Base-by-base conservation (phyloP, 1,140 invertebrate species). In the Hylaeus volcanicus region DNA sequence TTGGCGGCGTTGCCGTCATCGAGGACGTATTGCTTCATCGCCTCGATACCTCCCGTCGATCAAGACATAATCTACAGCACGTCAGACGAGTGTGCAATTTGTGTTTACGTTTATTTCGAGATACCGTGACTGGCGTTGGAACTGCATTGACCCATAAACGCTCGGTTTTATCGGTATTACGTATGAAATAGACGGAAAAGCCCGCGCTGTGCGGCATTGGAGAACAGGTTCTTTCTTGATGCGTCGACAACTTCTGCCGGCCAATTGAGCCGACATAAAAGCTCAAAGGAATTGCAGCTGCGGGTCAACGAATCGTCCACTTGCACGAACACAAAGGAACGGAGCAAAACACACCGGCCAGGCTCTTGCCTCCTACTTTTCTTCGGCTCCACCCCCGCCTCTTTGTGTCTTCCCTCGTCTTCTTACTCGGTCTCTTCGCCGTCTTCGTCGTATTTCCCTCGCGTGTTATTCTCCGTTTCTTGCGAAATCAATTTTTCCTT, bases 221-320 rank as follows among this genome's bases (percentile, higher is more conserved):
- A 14, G 45, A 4, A 53, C 11, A 65, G 39, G 66, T 65, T 74
- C 63, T 64, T 64, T 43, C 39, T 41, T 65, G 60, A 60, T 73
- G 70, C 69, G 70, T 79, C 77, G 60, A 61, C 64, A 51, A 75
- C 45, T 75, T 80, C 58, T 69, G 69, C 71, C 43, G 53, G 71
- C 77, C 77, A 79, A 79, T 79, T 79, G 69, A 79, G 70, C 69
- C 0, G 48, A 78, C 76, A 65, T 73, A 51, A 79, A 79, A 68
- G 72, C 78, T 41, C n/a, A 45, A 61, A 74, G 72, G 64, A 74
- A 80, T 80, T 66, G 78, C 78, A 51, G 53, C 63, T 37, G 53
- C 71, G 71, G 78, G 72, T 74, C 78, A 66, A 74, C 72, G 61
- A 74, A 74, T 80, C 78, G 78, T 74, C 78, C 78, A 61, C 72